These are phyloP conservation scores for Chanos chanos DNA, from an alignment of 2,797 vertebrate genomes.

Conservation along the genomic window DNA sequence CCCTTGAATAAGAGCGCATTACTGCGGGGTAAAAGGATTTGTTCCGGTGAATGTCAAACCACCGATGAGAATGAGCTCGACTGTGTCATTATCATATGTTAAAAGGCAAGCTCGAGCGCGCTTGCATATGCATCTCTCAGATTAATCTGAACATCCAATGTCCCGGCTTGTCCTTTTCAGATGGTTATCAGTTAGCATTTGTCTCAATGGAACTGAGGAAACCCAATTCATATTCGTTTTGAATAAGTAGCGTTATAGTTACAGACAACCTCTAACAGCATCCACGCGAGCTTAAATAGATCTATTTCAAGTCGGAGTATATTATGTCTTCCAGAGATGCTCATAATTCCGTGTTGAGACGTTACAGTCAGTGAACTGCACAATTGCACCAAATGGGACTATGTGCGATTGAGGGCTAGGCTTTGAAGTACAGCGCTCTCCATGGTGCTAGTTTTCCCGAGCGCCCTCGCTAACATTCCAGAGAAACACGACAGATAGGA, in stretches of 20 bases:
- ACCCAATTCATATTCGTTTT: too few relatives aligned
- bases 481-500: not conserved
- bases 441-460: slow-evolving; percentile 32
- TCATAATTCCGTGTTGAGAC: not conserved
- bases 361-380: slow-evolving; percentile 4
- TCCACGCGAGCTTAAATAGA: slow-evolving; percentile 49
- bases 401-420: slow-evolving; percentile 3
- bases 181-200: too few relatives aligned
- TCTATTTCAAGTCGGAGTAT: too few relatives aligned
- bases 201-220: too few relatives aligned
- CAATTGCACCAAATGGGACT: too few relatives aligned
- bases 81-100: slow-evolving; percentile 72
- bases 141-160: slow-evolving; percentile 6
- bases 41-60: slow-evolving; percentile 74
- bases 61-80: slow-evolving; percentile 66
- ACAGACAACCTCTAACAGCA: slow-evolving; percentile 11
- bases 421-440: slow-evolving; percentile 27
- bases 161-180: too few relatives aligned
- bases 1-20: slow-evolving; percentile 71
- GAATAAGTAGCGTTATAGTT: too few relatives aligned
- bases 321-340: too few relatives aligned
- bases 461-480: not conserved
- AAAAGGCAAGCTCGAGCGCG: slow-evolving; percentile 59
- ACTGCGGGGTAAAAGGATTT: slow-evolving; percentile 72
- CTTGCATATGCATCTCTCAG: slow-evolving; percentile 26